Percentiles rank a stretch among this genome's conserved stretches.
These are phyloP conservation scores for Ridgeia piscesae DNA, from an alignment of 1,140 invertebrate species.

Conservation along the genomic window DNA sequence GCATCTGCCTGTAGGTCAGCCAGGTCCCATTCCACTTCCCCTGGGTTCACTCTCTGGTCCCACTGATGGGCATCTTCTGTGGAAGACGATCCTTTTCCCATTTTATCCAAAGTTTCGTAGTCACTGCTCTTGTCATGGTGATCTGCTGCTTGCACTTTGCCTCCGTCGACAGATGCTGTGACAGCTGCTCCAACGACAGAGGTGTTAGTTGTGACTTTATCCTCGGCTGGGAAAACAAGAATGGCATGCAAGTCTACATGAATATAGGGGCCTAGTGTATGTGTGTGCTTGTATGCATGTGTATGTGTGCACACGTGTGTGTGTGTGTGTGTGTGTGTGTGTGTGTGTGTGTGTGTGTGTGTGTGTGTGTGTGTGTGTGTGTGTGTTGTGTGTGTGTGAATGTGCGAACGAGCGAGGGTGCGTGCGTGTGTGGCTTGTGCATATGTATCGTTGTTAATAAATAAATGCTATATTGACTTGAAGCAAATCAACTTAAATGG, in stretches of 20 bases:
- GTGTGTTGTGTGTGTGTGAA: no score
- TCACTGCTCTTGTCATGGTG: not conserved
- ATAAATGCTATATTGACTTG: not conserved
- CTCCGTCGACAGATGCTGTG: not conserved
- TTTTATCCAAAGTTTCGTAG: not conserved
- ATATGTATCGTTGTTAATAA: no score
- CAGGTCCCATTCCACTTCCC: not conserved
- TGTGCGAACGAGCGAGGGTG: no score
- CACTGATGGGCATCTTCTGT: not conserved
- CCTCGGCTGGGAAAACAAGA: not conserved
- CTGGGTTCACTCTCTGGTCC: not conserved
- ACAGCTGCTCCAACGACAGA: not conserved
- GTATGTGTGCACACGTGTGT: no score
- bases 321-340: no score
- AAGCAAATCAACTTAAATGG: not conserved
- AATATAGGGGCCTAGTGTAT: not conserved
- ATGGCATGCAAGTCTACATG: not conserved
- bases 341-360: no score
- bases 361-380: no score
- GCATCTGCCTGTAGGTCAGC: not conserved
- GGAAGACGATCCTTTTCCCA: not conserved
- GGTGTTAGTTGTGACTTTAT: not conserved
- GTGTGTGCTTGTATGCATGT: no score
- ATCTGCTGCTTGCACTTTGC: not conserved
- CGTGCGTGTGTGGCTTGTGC: no score